Evolutionary conservation across 2,797 vertebrate species (phyloP), one percentile per base, ranked within the genome.

Genomic region (Tokudaia tokunoshimensis): DNA sequence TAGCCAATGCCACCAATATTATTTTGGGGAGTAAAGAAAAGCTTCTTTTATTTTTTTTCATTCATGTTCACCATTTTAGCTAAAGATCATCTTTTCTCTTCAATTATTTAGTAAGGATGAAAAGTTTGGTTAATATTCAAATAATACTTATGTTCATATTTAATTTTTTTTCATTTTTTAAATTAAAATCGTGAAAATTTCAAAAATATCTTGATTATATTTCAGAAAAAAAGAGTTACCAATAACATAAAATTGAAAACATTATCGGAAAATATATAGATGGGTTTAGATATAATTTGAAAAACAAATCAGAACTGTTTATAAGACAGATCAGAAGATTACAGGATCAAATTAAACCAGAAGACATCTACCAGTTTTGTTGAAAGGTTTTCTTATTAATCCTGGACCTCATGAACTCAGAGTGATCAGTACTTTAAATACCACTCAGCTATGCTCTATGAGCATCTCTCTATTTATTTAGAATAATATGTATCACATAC

Each of bases 131-230:
- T 57, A 37, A 57, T 5, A 96, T 47, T 88, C 59, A 72, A 90
- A 93, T 5, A 52, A 87, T 82, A 10, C 52, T 76, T 63, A 91
- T 72, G 20, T 59, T 91, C 52, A 50, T 67, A 52, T 75, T 75
- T 81, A 12, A 85, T 59, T 52, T 19, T 13, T 3, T 24, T 52
- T 76, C 15, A 19, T 9, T 24, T 41, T 76, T 95, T 78, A 67
- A 72, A 4, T 55, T 92, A 67, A 85, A 95, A 87, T 94, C 63
- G 10, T 94, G 37, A 91, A 91, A 79, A 59, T 1, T 85, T 79
- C 14, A 79, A 94, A 86, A 87, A 65, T 79, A 95, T 83, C 78
- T 92, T 89, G 17, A 72, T 22, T 74, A 76, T 13, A 79, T 24
- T 65, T 84, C n/a, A 85, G 22, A 90, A 94, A 89, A 67, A 79